Evolutionary conservation across 2,888 invertebrate genomes (phyloP).

Genomic region (Campoplex capitator): DNA sequence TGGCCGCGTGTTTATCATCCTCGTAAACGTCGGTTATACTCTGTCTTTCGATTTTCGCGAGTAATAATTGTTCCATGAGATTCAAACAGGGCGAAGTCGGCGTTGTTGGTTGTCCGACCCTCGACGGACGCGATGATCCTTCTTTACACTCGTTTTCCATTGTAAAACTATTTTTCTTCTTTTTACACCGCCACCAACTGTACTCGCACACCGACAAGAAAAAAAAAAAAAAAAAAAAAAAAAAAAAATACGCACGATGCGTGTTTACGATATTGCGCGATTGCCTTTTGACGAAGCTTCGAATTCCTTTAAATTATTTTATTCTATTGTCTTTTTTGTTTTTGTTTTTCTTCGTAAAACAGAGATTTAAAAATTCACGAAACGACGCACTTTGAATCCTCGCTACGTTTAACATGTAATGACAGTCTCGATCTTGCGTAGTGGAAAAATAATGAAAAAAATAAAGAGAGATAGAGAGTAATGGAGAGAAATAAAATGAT

Average conservation of each 20-base stretch:
- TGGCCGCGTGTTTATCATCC: constrained; percentile 54
- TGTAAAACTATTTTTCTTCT: neutral
- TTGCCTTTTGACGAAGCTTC: neutral
- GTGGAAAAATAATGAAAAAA: neutral
- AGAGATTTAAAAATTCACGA: neutral
- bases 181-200: constrained; percentile 1
- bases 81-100: constrained; percentile 85
- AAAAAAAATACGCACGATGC: too few species aligned
- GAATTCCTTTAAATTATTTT: neutral
- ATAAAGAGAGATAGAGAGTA: neutral
- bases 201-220: neutral
- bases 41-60: constrained; percentile 93
- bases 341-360: neutral
- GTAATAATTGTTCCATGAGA: constrained; percentile 92
- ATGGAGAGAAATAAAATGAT: neutral
- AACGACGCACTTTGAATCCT: neutral
- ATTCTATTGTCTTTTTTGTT: neutral
- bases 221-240: too few species aligned
- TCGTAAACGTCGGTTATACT: constrained; percentile 78
- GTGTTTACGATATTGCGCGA: neutral
- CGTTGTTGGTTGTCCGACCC: constrained; percentile 84
- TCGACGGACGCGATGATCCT: constrained; percentile 71
- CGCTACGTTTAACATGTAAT: neutral
- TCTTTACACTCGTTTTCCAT: constrained; percentile 60
- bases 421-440: neutral